Percentiles rank a stretch among this genome's conserved stretches.
Conservation (phyloP, 1,140 invertebrate genomes). For the Phymorhynchus buccinoides region DNA sequence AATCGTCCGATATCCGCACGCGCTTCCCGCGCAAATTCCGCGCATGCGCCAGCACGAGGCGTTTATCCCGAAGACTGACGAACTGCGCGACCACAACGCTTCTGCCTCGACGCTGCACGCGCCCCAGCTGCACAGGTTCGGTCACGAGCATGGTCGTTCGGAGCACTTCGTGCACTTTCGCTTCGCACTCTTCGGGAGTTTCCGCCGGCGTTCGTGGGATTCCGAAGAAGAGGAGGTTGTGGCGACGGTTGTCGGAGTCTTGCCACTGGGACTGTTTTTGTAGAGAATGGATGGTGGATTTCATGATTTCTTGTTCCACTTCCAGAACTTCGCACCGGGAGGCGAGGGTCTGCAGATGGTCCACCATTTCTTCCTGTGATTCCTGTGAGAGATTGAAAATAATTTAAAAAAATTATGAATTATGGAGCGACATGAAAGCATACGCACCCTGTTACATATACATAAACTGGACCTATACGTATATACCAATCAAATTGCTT, state of each 20-base stretch:
- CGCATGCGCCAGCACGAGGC: slow-evolving; percentile 6
- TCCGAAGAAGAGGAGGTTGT: slow-evolving; percentile 18
- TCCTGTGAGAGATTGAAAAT: background rate
- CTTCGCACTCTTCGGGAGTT: slow-evolving; percentile 7
- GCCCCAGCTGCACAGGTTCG: background rate
- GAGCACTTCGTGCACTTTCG: background rate
- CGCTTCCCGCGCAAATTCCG: background rate
- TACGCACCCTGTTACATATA: too few relatives aligned
- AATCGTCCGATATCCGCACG: background rate
- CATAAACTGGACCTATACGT: too few relatives aligned
- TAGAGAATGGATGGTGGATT: background rate
- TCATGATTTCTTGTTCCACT: background rate
- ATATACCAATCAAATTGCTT: too few relatives aligned
- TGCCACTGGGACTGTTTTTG: background rate
- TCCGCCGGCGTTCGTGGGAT: slow-evolving; percentile 1
- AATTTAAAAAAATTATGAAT: background rate
- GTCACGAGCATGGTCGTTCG: background rate
- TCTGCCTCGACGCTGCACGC: background rate
- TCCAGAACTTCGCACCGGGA: background rate
- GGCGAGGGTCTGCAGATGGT: background rate
- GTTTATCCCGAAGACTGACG: background rate
- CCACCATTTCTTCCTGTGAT: background rate
- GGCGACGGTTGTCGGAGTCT: background rate
- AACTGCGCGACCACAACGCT: background rate
- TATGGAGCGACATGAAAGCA: too few relatives aligned